Conservation (phyloP, 2,888 invertebrate genomes). For the Synergus gifuensis region DNA sequence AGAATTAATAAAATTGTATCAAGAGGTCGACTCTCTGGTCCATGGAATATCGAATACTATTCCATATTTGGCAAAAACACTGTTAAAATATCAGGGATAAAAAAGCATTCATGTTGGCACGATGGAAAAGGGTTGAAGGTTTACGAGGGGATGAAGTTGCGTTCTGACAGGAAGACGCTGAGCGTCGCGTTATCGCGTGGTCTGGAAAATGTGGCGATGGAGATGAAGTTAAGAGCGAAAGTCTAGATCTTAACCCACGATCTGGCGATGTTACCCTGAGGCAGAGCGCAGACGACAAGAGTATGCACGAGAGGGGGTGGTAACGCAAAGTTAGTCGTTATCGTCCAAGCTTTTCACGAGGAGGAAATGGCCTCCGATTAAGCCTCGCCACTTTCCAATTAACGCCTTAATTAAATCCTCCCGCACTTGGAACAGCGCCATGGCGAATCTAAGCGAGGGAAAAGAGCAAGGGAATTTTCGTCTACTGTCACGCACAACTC, state of each 20-base stretch:
- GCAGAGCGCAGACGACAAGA: conserved; percentile 44
- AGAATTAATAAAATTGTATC: not conserved
- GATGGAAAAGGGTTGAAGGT: conserved; percentile 45
- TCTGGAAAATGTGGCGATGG: conserved; percentile 49
- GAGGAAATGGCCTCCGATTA: conserved; percentile 72
- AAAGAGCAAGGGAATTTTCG: conserved; percentile 33
- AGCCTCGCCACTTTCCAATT: conserved; percentile 76
- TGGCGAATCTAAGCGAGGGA: not conserved
- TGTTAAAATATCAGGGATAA: not conserved
- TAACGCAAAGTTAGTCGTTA: conserved; percentile 71
- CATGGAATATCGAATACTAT: too few species aligned
- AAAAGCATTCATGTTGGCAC: not conserved
- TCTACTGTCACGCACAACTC: conserved; percentile 40
- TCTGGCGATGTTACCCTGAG: conserved; percentile 38
- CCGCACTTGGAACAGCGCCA: conserved; percentile 47
- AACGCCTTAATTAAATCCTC: conserved; percentile 76
- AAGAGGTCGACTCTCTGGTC: too few species aligned
- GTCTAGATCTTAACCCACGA: conserved; percentile 47
- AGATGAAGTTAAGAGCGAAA: conserved; percentile 44
- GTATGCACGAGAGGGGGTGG: conserved; percentile 57
- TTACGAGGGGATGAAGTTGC: conserved; percentile 53
- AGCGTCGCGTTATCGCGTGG: conserved; percentile 52
- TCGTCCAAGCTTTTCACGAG: conserved; percentile 69
- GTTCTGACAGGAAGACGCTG: conserved; percentile 51
- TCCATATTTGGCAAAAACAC: not conserved